Conservation (phyloP, 1,140 invertebrate species). For the Steinernema khuongi region DNA sequence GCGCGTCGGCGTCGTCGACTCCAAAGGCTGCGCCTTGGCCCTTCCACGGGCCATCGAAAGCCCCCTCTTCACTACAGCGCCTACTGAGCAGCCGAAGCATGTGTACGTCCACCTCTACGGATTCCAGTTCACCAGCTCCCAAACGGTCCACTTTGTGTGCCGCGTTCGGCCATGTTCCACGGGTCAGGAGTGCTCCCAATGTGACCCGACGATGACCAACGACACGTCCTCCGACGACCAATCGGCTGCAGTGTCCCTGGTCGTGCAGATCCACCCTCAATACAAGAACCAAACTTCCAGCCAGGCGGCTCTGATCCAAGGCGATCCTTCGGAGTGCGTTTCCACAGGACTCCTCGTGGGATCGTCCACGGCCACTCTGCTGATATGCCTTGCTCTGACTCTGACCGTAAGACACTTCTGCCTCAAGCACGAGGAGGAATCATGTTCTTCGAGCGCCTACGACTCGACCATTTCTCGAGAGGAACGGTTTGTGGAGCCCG, state of each 20-base stretch:
- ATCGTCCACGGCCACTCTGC: background rate
- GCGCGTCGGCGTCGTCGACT: slow-evolving; percentile 16
- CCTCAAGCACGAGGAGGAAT: background rate
- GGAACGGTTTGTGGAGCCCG: background rate
- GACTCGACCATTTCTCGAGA: background rate
- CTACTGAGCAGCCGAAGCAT: slow-evolving; percentile 11
- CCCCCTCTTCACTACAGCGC: slow-evolving; percentile 14
- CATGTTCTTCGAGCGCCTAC: background rate
- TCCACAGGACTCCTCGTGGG: background rate
- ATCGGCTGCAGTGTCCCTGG: background rate
- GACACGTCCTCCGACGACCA: background rate
- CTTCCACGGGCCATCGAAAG: slow-evolving; percentile 20
- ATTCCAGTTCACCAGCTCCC: slow-evolving; percentile 23
- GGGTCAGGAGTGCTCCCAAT: background rate
- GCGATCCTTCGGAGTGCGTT: background rate
- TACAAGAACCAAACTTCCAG: background rate
- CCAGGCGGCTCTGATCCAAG: background rate
- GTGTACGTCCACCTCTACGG: slow-evolving; percentile 25
- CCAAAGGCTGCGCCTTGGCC: slow-evolving; percentile 15
- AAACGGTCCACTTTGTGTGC: slow-evolving; percentile 15
- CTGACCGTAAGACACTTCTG: background rate
- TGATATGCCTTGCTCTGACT: background rate
- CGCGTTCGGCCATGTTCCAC: slow-evolving; percentile 2
- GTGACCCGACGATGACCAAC: background rate
- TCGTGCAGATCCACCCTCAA: slow-evolving; percentile 2